Percentiles rank a stretch among this genome's conserved stretches.
Evolutionary conservation across 2,797 vertebrate genomes (phyloP).

Genomic region (Micromesistius poutassou): DNA sequence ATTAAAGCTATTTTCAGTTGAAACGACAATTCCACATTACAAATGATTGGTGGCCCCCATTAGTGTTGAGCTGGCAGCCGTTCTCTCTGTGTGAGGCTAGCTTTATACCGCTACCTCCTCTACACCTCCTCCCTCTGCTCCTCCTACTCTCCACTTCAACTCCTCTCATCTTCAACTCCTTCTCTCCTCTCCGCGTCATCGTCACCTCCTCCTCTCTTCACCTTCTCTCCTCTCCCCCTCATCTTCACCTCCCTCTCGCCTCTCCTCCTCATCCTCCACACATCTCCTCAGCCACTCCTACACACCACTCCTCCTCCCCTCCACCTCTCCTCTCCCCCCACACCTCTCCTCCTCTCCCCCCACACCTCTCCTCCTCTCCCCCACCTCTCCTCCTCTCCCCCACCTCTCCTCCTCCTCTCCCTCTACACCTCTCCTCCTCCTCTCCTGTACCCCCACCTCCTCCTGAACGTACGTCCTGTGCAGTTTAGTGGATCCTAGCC

Average conservation of each 20-base stretch:
- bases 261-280: not conserved
- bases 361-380: not conserved
- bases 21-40: conserved; percentile 71
- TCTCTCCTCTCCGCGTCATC: not conserved
- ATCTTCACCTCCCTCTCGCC: too few species aligned
- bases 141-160: not conserved
- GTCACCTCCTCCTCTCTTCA: not conserved
- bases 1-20: conserved; percentile 69
- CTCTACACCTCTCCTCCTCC: too few species aligned
- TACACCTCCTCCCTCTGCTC: not conserved
- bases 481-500: not conserved
- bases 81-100: conserved; percentile 33
- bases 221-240: not conserved
- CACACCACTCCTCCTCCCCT: too few species aligned
- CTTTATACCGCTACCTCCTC: conserved; percentile 29
- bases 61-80: conserved; percentile 40
- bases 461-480: not conserved
- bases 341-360: too few species aligned
- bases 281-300: not conserved
- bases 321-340: too few species aligned
- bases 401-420: not conserved
- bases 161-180: conserved; percentile 29
- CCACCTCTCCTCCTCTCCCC: not conserved
- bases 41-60: conserved; percentile 68
- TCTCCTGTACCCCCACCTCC: not conserved